These are phyloP conservation scores for Drosophila borborema DNA, from an alignment of 2,888 invertebrate species.

Conservation along the genomic window DNA sequence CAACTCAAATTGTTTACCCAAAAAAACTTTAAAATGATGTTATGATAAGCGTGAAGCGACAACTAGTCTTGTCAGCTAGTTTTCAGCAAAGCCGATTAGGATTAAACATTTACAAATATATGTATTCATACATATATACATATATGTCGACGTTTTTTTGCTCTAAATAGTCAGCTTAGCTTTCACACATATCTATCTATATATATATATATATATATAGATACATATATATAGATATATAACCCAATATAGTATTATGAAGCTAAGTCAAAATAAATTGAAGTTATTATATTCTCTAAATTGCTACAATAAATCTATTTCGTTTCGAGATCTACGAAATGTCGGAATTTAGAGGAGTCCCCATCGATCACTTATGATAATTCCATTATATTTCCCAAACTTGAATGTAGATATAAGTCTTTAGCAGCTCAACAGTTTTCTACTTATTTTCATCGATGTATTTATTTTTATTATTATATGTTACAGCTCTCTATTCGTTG, in stretches of 20 bases:
- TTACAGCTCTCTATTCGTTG: not conserved
- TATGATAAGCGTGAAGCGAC: slow-evolving; percentile 41
- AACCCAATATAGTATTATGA: not conserved
- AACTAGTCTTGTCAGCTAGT: slow-evolving; percentile 7
- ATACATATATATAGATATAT: not conserved
- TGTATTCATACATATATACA: not conserved
- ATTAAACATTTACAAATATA: not conserved
- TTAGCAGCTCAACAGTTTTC: not conserved
- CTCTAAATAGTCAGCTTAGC: not conserved
- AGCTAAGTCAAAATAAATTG: too few relatives aligned
- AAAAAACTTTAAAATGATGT: slow-evolving; percentile 36
- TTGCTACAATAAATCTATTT: not conserved
- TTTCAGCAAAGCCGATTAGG: not conserved
- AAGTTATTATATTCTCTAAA: not conserved
- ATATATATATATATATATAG: not conserved
- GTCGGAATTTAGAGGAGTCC: not conserved
- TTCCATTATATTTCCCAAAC: not conserved
- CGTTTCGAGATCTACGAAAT: not conserved
- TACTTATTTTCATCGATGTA: not conserved
- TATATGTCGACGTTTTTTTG: not conserved
- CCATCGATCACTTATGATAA: not conserved
- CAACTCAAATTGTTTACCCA: slow-evolving; percentile 46
- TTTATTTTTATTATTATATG: not conserved
- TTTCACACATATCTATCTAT: not conserved
- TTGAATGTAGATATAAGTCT: not conserved